phyloP scores from a whole-genome alignment of 2,888 invertebrate genomes.

The Dynastes tityus region DNA sequence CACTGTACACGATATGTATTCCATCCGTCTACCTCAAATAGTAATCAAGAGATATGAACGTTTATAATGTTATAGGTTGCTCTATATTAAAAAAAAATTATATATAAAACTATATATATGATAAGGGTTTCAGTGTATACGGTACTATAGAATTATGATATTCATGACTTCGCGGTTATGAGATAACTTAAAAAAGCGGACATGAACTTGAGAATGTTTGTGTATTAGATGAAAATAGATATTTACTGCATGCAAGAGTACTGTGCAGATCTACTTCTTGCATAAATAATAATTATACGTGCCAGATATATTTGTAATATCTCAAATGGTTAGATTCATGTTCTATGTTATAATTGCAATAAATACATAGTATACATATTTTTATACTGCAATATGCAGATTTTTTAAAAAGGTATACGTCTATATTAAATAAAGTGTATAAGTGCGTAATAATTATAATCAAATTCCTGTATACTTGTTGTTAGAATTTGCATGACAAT shows the following conservation, averaged over 20 bases:
- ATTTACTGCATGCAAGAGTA: conserved; percentile 57
- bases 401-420: conserved; percentile 36
- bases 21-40: conserved; percentile 71
- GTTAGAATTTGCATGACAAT: conserved; percentile 16
- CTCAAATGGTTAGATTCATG: conserved; percentile 49
- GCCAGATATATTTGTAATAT: conserved; percentile 56
- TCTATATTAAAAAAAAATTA: conserved; percentile 53
- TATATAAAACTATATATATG: conserved; percentile 64
- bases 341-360: conserved; percentile 17
- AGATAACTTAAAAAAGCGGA: conserved; percentile 61
- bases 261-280: conserved; percentile 62
- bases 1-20: conserved; percentile 61
- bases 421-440: conserved; percentile 25
- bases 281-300: conserved; percentile 54
- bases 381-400: conserved; percentile 37
- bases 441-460: conserved; percentile 3
- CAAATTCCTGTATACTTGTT: conserved; percentile 15
- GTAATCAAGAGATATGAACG: conserved; percentile 56
- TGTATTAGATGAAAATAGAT: conserved; percentile 54
- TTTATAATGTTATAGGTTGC: conserved; percentile 53
- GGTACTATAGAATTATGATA: conserved; percentile 61
- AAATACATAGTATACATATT: conserved; percentile 27
- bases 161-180: conserved; percentile 65
- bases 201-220: conserved; percentile 58
- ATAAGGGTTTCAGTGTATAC: conserved; percentile 71